Evolutionary conservation across 2,888 invertebrate genomes (phyloP), one percentile per base, ranked within the genome.

Genomic region (Drosophila dives): DNA sequence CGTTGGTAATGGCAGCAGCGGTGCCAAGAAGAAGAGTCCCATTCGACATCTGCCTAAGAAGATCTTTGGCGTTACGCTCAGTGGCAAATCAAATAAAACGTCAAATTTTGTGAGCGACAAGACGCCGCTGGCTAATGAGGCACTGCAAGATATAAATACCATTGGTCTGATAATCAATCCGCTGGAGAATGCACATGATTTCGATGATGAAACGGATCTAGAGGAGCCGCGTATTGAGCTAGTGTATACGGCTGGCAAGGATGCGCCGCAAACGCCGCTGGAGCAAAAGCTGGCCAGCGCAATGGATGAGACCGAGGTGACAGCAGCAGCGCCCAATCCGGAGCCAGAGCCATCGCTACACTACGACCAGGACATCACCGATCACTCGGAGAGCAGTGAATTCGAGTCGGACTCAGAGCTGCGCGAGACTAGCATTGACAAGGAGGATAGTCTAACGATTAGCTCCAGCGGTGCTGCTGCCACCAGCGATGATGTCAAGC

Each of bases 111-210:
- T 93, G 2, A 93, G 92, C 64, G 92, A 93, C 58, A 91, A 92
- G 48, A 74, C 86, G 4, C 81, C 84, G 5, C 49, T 81, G n/a
- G 77, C 72, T 0, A 81, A 74, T 26, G 92, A 89, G 33, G 82
- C 79, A 0, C 36, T 71, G 23, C 79, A 85, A 62, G 90, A 91
- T 53, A 58, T 88, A 2, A 86, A 77, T 15, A 93, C 94, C 23
- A 94, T 94, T 66, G 95, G 96, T 26, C 94, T 95, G 8, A 94
- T 96, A 48, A 94, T 95, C 64, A 95, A 96, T 50, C 96, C 96
- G 86, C 93, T 96, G 2, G 93, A 93, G 67, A 92, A 90, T 75
- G 91, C 92, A 0, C 87, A 91, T 8, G 93, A 93, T 69, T 90
- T 92, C 65, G 92, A 93, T 64, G 92, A 91, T 56, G 92, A 92